Base-by-base conservation (phyloP, 2,888 invertebrate species). In the Coenonympha glycerion region DNA sequence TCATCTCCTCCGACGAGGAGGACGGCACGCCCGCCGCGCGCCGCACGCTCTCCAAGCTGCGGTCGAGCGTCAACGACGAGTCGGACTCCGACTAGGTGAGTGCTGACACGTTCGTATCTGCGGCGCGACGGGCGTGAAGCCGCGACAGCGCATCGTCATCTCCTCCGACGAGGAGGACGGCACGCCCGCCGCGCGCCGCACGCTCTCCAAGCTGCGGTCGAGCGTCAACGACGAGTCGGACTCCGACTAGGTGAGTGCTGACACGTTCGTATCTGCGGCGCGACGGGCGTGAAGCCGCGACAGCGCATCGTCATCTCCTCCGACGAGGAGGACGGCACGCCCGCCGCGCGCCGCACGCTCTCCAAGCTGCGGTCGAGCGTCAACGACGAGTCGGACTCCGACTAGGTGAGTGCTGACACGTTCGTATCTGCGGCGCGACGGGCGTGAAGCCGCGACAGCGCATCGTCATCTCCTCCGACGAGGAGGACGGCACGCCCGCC, bases 291-390 rank as follows among this genome's bases (percentile, higher is more conserved):
- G 44, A 84, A 83, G 76, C 87, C 87, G 65, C 83, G 87, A 0
- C 87, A 87, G 57, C 85, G 87, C 65, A 87, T 87, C 72, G 87
- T 87, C 4, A 88, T 88, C 68, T 87, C 87, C 11, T 84, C 83
- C 2, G 88, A 88, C 76, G 87, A 87, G 71, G 87, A 87, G 76
- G 86, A 87, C 73, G 85, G 77, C 77, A 85, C 85, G 73, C 86
- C 84, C 19, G 80, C 80, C 63, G 79, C 84, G 57, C 64, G 86
- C 8, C 79, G 86, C 63, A 78, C 81, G 66, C 79, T 86, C 55
- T 81, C 80, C 76, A 83, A 83, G 69, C 77, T 85, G 68, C 76
- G 86, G 58, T 79, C 75, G 60, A 77, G 78, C 57, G 76, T 84
- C 71, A 78, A 82, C 69, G 79, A 80, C 66, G 74, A 81, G 61